phyloP scores from a whole-genome alignment of 2,113 vertebrate genomes.

The Pyrgilauda ruficollis region DNA sequence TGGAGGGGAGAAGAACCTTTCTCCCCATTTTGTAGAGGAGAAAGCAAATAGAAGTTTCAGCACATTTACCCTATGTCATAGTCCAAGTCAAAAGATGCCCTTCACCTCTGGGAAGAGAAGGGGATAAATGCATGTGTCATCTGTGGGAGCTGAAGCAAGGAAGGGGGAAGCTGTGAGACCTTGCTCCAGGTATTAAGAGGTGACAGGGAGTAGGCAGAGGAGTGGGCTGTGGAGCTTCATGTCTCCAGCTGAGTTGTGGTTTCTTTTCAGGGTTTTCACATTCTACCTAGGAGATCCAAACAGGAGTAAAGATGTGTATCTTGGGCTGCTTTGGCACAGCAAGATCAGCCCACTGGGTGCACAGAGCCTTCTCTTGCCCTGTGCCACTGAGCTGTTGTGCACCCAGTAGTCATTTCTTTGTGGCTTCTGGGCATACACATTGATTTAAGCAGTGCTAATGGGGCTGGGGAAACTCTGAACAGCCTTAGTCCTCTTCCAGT shows the following conservation, averaged over 20 bases:
- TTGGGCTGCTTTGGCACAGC: not conserved
- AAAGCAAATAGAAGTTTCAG: not conserved
- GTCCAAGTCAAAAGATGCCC: not conserved
- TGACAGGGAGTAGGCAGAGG: not conserved
- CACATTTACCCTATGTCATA: not conserved
- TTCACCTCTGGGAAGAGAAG: not conserved
- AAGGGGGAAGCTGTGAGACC: not conserved
- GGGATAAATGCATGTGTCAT: not conserved
- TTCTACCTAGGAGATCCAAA: not conserved
- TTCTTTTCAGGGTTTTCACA: not conserved
- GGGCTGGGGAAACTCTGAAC: not conserved
- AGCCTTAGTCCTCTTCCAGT: not conserved
- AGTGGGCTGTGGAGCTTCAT: not conserved
- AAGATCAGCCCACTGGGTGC: not conserved
- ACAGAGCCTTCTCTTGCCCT: not conserved
- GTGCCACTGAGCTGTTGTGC: no score
- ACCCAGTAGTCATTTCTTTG: not conserved
- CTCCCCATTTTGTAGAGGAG: not conserved
- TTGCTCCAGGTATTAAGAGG: not conserved
- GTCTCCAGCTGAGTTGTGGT: not conserved
- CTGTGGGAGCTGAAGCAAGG: not conserved
- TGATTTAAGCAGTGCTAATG: not conserved
- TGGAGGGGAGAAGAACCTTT: accelerated
- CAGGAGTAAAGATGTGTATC: not conserved
- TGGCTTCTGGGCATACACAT: not conserved